Percentiles rank a stretch among this genome's conserved stretches.
These are phyloP conservation scores for Pristiophorus japonicus DNA, from an alignment of 2,113 vertebrate genomes.

Conservation along the genomic window DNA sequence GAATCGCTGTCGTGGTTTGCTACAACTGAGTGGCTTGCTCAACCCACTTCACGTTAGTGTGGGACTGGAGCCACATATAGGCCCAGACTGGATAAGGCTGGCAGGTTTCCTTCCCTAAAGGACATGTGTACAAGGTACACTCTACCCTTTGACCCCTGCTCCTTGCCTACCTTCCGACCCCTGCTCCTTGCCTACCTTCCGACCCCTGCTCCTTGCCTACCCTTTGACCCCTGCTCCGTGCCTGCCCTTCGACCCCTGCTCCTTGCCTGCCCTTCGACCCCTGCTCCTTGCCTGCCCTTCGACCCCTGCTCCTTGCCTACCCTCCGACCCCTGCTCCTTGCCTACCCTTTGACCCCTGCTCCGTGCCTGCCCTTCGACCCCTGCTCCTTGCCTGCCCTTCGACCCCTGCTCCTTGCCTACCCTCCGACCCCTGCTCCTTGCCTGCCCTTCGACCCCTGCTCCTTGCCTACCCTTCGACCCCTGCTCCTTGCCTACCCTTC, in stretches of 20 bases:
- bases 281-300: not conserved
- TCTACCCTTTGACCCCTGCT: no score
- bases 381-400: not conserved
- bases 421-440: not conserved
- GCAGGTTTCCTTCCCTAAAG: not conserved
- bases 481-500: not conserved
- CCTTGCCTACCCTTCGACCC: not conserved
- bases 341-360: not conserved
- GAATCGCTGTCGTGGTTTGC: no score
- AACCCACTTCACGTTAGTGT: no score
- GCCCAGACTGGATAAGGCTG: not conserved
- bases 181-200: not conserved
- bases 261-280: not conserved
- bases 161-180: not conserved
- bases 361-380: not conserved
- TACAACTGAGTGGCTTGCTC: no score
- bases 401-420: not conserved
- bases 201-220: not conserved
- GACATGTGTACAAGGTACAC: not conserved
- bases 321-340: not conserved
- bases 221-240: not conserved
- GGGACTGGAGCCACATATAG: not conserved
- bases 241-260: not conserved
- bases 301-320: not conserved
- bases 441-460: not conserved